Evolutionary conservation across 2,888 invertebrate species (phyloP).

Genomic region (Anoplius nigerrimus): DNA sequence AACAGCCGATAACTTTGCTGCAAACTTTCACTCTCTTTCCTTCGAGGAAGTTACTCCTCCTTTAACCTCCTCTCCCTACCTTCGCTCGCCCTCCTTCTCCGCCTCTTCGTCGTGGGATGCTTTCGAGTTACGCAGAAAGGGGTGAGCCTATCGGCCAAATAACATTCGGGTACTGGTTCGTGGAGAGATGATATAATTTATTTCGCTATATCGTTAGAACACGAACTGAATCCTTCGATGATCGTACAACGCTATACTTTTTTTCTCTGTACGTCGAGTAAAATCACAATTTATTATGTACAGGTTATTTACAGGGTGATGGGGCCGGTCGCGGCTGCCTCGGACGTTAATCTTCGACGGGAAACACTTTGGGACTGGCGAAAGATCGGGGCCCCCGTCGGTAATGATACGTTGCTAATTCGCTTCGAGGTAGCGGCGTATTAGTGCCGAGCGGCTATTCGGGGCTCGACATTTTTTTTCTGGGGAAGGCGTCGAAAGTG

Average conservation of each 20-base stretch:
- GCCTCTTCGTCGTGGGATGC: too few relatives aligned
- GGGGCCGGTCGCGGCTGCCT: conserved; percentile 3
- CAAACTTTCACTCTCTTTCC: conserved; percentile 6
- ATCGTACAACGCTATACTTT: conserved; percentile 61
- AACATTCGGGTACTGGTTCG: conserved; percentile 16
- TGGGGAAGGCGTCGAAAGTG: too few relatives aligned
- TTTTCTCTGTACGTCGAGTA: conserved; percentile 60
- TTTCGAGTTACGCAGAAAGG: background rate
- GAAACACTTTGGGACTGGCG: conserved; percentile 7
- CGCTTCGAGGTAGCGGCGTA: too few relatives aligned
- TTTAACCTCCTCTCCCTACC: too few relatives aligned
- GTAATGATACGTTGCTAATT: background rate
- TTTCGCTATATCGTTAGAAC: conserved; percentile 72
- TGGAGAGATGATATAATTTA: conserved; percentile 70
- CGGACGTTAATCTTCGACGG: conserved; percentile 3
- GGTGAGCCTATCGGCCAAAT: too few relatives aligned
- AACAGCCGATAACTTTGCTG: background rate
- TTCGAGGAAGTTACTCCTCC: too few relatives aligned
- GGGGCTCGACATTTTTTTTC: too few relatives aligned
- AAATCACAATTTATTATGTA: conserved; percentile 72
- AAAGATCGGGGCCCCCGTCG: background rate
- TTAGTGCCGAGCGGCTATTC: too few relatives aligned
- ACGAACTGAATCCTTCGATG: conserved; percentile 68
- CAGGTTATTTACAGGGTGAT: conserved; percentile 54
- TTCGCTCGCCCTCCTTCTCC: too few relatives aligned